Percentiles rank a stretch among this genome's conserved stretches.
Conservation (phyloP, 2,113 vertebrate species). For the Lonchura striata region DNA sequence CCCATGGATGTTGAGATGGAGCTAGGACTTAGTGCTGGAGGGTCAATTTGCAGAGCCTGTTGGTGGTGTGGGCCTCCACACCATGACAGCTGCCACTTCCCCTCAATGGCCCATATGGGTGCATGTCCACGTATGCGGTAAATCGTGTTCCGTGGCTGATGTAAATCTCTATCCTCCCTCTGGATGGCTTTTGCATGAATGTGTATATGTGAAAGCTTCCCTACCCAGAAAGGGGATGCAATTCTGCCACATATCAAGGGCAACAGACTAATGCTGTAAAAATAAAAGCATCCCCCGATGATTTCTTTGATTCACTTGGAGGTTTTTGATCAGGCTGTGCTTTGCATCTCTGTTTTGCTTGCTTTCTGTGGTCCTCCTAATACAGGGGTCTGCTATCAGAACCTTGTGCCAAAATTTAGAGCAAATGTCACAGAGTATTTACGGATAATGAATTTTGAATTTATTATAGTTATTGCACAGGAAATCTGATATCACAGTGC, state of each 20-base stretch:
- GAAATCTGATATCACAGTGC: slow-evolving; percentile 53
- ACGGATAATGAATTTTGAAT: slow-evolving; percentile 49
- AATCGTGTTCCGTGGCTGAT: background rate
- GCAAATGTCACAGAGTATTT: slow-evolving; percentile 64
- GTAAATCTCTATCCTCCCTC: background rate
- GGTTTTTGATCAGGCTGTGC: background rate
- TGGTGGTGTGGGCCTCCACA: background rate
- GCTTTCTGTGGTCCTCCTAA: background rate
- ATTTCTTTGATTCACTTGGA: background rate
- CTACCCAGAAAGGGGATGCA: rapidly evolving
- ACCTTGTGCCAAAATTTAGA: slow-evolving; percentile 13
- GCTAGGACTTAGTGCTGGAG: background rate
- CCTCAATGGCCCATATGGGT: background rate
- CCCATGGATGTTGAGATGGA: background rate
- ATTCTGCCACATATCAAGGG: background rate
- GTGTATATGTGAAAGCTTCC: background rate
- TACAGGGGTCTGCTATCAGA: background rate
- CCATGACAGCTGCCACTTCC: background rate
- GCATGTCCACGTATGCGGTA: background rate
- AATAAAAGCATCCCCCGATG: background rate
- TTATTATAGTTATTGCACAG: slow-evolving; percentile 69
- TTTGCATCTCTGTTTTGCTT: background rate
- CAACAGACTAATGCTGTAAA: background rate
- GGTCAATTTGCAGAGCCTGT: background rate
- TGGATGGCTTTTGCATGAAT: background rate